A percentile compares a stretch with the other conserved stretches of the same genome.
Evolutionary conservation across 2,888 invertebrate genomes (phyloP).

Genomic region (Mesochorus sp.): DNA sequence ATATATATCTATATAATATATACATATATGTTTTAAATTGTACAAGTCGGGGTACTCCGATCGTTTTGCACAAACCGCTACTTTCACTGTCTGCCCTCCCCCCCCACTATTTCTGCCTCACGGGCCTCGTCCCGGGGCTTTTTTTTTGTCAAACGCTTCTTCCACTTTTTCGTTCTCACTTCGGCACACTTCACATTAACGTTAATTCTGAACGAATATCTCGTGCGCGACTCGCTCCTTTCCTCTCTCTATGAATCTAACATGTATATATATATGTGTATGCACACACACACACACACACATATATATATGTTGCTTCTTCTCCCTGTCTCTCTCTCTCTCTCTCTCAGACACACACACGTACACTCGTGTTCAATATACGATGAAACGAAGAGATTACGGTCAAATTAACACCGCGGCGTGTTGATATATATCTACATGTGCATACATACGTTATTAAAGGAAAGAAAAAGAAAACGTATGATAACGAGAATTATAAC

Average conservation of each 20-base stretch:
- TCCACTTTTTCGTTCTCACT: constrained; percentile 30
- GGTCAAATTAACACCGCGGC: constrained; percentile 19
- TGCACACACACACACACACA: neutral
- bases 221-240: neutral
- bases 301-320: neutral
- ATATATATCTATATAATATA: constrained; percentile 31
- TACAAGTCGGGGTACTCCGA: constrained; percentile 42
- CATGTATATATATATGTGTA: too few relatives aligned
- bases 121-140: constrained; percentile 18
- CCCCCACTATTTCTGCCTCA: neutral
- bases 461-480: constrained; percentile 12
- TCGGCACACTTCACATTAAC: constrained; percentile 33
- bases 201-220: constrained; percentile 23
- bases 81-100: constrained; percentile 51
- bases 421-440: too few relatives aligned
- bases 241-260: neutral
- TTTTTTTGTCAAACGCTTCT: constrained; percentile 34
- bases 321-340: neutral
- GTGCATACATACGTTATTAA: constrained; percentile 32
- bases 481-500: constrained; percentile 38
- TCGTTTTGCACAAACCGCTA: constrained; percentile 49
- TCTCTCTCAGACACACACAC: neutral
- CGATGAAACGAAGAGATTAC: constrained; percentile 35
- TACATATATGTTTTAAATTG: constrained; percentile 23
- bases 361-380: constrained; percentile 26